Percentiles rank a stretch among this genome's conserved stretches.
Conservation (phyloP, 2,113 vertebrate species). For the Atherinomorus stipes region DNA sequence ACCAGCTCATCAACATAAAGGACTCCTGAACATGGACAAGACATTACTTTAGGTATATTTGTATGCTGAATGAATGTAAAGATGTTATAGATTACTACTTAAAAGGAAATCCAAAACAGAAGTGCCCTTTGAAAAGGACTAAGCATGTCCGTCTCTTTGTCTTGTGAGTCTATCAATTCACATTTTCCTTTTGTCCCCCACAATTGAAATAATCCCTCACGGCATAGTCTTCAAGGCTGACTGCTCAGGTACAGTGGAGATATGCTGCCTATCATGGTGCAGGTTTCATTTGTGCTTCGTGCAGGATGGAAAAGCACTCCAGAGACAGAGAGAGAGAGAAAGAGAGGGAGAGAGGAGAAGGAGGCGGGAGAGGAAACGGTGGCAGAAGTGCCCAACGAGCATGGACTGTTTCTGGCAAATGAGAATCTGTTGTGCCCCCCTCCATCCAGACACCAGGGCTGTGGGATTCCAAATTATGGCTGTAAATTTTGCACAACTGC, state of each 20-base stretch:
- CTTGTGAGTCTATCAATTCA: slow-evolving; percentile 55
- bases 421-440: slow-evolving; percentile 72
- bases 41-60: slow-evolving; percentile 40
- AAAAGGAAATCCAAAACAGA: slow-evolving; percentile 25
- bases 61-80: slow-evolving; percentile 23
- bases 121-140: neutral
- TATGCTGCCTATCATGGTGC: slow-evolving; percentile 57
- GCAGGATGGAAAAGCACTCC: slow-evolving; percentile 52
- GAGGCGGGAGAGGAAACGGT: slow-evolving; percentile 3
- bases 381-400: slow-evolving; percentile 61
- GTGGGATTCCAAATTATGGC: slow-evolving; percentile 76
- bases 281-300: slow-evolving; percentile 62
- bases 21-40: slow-evolving; percentile 29
- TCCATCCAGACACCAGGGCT: slow-evolving; percentile 61
- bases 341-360: slow-evolving; percentile 3
- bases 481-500: slow-evolving; percentile 76
- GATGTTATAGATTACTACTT: slow-evolving; percentile 22
- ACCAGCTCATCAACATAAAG: slow-evolving; percentile 6
- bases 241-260: slow-evolving; percentile 62
- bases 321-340: slow-evolving; percentile 29
- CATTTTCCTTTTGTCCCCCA: slow-evolving; percentile 46
- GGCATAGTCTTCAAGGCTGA: slow-evolving; percentile 58
- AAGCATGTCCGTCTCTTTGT: slow-evolving; percentile 31
- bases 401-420: slow-evolving; percentile 69
- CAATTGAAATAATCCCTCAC: slow-evolving; percentile 61